Base-by-base conservation (phyloP, 1,140 invertebrate species). In the Zophobas atratus region DNA sequence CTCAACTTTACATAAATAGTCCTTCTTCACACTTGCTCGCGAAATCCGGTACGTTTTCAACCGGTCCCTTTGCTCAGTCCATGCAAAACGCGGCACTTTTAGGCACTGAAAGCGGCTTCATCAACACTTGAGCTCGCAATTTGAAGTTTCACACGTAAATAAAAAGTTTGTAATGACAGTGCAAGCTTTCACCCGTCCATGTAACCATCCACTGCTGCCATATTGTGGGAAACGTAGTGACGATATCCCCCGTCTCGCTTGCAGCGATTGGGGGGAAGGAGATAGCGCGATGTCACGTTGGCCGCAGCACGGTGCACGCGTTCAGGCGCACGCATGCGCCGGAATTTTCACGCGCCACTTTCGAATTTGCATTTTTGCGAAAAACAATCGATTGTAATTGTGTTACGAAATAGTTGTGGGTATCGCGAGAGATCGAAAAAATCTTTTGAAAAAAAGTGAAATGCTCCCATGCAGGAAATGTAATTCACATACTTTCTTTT, bases 401-500 rank as follows among this genome's bases (percentile, higher is more conserved):
- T 72, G 6, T 72, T 72, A 72, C 71, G 71, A 74, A 46, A 56
- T 56, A 49, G 2, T 49, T 73, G 48, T 73, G 36, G 53, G 1
- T 41, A 6, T 39, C 39, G 33, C 8, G 55, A 51, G 32, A 55
- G 46, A 74, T 2, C 34, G 4, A 35, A 34, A 32, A 67, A 75
- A 75, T 63, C 46, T 34, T 75, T 71, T 70, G 71, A 53, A 60
- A 79, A 79, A 75, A 78, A 75, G 77, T 79, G 77, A 79, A 79
- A 79, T 72, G 70, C 76, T 75, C 46, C 60, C 57, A 70, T 72
- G 6, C 53, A 73, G 67, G 51, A 79, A 79, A 76, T 43, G 39
- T 76, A 71, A 70, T 76, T 79, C 78, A 76, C 78, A 79, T 79
- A 77, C 71, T 77, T 77, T 78, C 70, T 79, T 79, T 77, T 77